These are phyloP conservation scores for Camponotus floridanus DNA, from an alignment of 1,140 invertebrate species.

Conservation along the genomic window DNA sequence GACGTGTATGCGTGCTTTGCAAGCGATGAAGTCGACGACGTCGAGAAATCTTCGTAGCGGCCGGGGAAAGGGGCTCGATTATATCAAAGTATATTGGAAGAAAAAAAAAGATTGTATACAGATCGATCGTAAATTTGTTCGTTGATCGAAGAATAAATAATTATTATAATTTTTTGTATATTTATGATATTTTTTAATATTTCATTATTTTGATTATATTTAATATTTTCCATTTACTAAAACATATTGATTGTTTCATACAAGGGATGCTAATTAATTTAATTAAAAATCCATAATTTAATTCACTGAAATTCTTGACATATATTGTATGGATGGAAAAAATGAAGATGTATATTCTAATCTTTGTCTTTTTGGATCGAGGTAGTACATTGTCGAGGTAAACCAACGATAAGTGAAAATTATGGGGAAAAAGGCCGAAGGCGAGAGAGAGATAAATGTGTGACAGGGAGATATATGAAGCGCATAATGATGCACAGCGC, in stretches of 20 bases:
- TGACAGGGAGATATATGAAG: constrained; percentile 80
- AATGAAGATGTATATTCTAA: constrained; percentile 34
- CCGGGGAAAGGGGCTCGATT: constrained; percentile 39
- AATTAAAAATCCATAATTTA: not conserved
- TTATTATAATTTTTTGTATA: not conserved
- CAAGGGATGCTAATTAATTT: not conserved
- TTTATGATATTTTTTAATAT: not conserved
- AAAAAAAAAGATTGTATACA: constrained; percentile 17
- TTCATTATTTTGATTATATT: not conserved
- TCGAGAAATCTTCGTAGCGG: constrained; percentile 33
- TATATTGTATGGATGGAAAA: not conserved
- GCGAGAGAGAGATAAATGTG: constrained; percentile 49
- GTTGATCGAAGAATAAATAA: not conserved
- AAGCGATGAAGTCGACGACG: constrained; percentile 66
- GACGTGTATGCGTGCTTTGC: constrained; percentile 70
- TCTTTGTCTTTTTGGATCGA: not conserved
- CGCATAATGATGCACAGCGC: constrained; percentile 81
- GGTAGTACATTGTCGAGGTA: not conserved
- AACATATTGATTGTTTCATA: not conserved
- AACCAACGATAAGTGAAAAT: constrained; percentile 68
- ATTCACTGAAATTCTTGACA: not conserved
- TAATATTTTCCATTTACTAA: not conserved
- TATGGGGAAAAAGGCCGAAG: constrained; percentile 70
- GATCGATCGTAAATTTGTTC: constrained; percentile 6
- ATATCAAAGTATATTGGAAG: constrained; percentile 47